A percentile compares a stretch with the other conserved stretches of the same genome.
phyloP scores from a whole-genome alignment of 2,797 vertebrate genomes.

The Leucoraja ocellata region DNA sequence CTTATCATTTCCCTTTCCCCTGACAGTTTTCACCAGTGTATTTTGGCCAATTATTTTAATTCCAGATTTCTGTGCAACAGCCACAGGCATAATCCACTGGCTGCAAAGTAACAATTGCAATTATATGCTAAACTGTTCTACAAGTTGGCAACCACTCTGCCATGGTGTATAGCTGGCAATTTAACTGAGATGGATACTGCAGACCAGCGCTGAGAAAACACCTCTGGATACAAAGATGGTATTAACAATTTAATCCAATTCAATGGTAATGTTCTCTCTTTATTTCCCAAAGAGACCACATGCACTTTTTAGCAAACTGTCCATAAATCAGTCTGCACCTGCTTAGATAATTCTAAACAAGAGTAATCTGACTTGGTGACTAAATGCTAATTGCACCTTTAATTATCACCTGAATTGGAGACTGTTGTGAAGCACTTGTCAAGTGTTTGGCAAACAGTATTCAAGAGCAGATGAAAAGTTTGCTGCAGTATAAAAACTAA shows the following conservation, averaged over 20 bases:
- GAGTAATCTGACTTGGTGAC: not conserved
- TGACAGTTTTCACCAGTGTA: no score
- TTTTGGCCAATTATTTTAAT: not conserved
- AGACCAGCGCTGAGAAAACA: not conserved
- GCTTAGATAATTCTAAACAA: not conserved
- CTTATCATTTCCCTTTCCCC: no score
- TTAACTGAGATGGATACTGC: not conserved
- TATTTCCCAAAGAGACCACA: not conserved
- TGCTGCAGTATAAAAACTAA: not conserved
- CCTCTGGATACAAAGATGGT: not conserved
- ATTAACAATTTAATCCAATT: not conserved
- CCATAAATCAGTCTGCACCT: slow-evolving; percentile 2
- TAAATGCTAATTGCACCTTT: not conserved
- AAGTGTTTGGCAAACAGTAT: not conserved
- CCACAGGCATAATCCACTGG: not conserved
- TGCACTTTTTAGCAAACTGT: not conserved
- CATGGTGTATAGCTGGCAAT: not conserved
- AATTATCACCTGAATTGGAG: not conserved
- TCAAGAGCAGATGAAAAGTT: not conserved
- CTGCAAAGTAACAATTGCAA: not conserved
- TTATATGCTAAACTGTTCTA: not conserved
- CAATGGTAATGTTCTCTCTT: not conserved
- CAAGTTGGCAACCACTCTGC: not conserved
- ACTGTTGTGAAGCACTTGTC: not conserved
- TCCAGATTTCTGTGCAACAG: not conserved